Evolutionary conservation across 2,797 vertebrate species (phyloP), one percentile per base, ranked within the genome.

Genomic region (Enteromius afrohamiltoni): DNA sequence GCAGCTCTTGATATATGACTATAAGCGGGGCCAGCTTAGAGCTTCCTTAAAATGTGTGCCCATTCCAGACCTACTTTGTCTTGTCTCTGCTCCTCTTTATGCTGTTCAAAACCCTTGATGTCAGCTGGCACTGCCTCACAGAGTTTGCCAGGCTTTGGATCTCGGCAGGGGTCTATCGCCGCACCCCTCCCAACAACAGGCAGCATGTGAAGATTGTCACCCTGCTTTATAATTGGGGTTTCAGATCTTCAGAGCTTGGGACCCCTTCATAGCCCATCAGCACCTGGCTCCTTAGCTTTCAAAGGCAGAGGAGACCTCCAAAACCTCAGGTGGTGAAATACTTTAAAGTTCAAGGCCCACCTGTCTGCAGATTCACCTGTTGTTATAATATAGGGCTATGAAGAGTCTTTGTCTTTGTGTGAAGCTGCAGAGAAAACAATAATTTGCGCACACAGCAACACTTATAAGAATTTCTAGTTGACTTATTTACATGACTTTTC

Each of bases 101-200:
- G 42, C 47, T 73, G 21, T 64, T 79, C 31, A 53, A 77, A 86
- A 80, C 75, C 86, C 88, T 89, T 89, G 86, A 86, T 85, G 86
- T 85, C 75, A 77, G 81, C 83, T 88, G 86, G 86, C 86, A 85
- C 81, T 86, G 75, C 79, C 85, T 87, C 85, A 84, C 81, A 84
- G 85, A 80, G 65, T 84, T 86, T 89, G 83, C 75, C 86, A 84
- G 40, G 74, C 83, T 69, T 88, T 88, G 88, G 88, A 88, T 89
- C 88, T 88, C 88, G 29, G 85, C 86, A 85, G 85, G 88, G 86
- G 85, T 85, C 81, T 85, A 86, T 71, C 85, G 82, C 76, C 58
- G 29, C 58, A 78, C 75, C 85, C 84, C 79, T 75, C 83, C 83
- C 87, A 87, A 76, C 81, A 80, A 5, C n/a, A 1, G 65, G 13